Percentiles rank a stretch among this genome's conserved stretches.
These are phyloP conservation scores for Leptopilina boulardi DNA, from an alignment of 1,140 invertebrate species.

Conservation along the genomic window DNA sequence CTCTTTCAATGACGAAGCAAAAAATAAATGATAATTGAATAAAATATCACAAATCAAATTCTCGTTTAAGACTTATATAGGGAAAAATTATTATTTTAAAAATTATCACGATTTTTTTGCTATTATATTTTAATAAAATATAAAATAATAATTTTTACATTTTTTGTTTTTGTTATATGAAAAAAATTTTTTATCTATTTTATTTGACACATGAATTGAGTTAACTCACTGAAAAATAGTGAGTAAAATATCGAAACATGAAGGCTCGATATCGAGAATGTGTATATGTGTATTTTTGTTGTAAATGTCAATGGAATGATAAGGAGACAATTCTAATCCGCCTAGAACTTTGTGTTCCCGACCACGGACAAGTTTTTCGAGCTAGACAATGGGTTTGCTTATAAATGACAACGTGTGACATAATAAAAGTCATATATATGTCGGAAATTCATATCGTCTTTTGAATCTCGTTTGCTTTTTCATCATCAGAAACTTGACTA, in stretches of 20 bases:
- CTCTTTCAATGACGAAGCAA: background rate
- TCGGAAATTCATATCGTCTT: slow-evolving; percentile 17
- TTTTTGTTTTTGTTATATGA: too few relatives aligned
- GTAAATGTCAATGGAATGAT: slow-evolving; percentile 18
- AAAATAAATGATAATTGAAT: background rate
- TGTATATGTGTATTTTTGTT: background rate
- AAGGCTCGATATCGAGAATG: background rate
- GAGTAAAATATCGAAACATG: background rate
- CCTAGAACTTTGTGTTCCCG: background rate
- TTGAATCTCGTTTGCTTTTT: background rate
- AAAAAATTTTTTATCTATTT: background rate
- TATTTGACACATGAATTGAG: background rate
- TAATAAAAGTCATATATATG: slow-evolving; percentile 9
- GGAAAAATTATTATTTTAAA: too few relatives aligned
- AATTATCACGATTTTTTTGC: too few relatives aligned
- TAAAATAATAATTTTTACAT: too few relatives aligned
- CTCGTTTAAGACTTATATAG: too few relatives aligned
- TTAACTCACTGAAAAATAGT: slow-evolving; percentile 5
- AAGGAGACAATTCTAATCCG: slow-evolving; percentile 34
- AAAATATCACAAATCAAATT: too few relatives aligned
- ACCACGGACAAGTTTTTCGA: slow-evolving; percentile 34
- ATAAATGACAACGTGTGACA: slow-evolving; percentile 35
- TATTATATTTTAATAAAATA: too few relatives aligned
- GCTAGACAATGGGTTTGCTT: slow-evolving; percentile 26
- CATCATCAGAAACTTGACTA: background rate